A percentile compares a stretch with the other conserved stretches of the same genome.
These are phyloP conservation scores for Clarias batrachus DNA, from an alignment of 2,113 vertebrate species.

Conservation along the genomic window DNA sequence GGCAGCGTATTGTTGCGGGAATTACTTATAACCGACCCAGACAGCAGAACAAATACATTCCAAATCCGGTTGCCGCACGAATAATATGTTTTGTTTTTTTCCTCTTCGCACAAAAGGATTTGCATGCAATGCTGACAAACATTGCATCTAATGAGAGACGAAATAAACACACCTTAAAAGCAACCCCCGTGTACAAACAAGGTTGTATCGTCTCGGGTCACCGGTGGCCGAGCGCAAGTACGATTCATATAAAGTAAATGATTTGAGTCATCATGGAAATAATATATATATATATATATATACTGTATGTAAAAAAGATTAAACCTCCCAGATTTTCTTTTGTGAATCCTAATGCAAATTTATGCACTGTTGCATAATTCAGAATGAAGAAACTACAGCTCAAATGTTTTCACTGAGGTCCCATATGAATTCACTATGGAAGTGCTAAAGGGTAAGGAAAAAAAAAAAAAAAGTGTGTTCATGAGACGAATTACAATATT, in stretches of 20 bases:
- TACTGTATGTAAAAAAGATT: neutral
- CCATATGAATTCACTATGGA: slow-evolving; percentile 1
- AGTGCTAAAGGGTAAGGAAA: neutral
- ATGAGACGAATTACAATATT: neutral
- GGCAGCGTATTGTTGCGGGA: neutral
- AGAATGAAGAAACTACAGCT: neutral
- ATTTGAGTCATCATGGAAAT: neutral
- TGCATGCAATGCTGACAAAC: neutral
- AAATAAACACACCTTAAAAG: neutral
- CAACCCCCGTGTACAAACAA: neutral
- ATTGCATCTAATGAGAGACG: neutral
- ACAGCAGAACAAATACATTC: slow-evolving; percentile 1
- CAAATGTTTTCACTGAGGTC: slow-evolving; percentile 1
- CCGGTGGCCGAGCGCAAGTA: neutral
- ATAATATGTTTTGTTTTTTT: neutral
- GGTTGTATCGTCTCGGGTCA: neutral
- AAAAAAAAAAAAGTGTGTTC: neutral
- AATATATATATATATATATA: neutral
- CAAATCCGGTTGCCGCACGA: neutral
- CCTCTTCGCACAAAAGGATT: neutral
- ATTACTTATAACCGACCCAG: slow-evolving; percentile 6
- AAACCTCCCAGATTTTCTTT: neutral
- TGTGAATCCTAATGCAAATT: slow-evolving; percentile 7
- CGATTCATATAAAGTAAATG: neutral
- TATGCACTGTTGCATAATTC: slow-evolving; percentile 21